Evolutionary conservation across 30 jellyfish, hydroid and myxozoan species (phyloP), one percentile per base, ranked within the genome.

Genomic region (Turritopsis rubra): DNA sequence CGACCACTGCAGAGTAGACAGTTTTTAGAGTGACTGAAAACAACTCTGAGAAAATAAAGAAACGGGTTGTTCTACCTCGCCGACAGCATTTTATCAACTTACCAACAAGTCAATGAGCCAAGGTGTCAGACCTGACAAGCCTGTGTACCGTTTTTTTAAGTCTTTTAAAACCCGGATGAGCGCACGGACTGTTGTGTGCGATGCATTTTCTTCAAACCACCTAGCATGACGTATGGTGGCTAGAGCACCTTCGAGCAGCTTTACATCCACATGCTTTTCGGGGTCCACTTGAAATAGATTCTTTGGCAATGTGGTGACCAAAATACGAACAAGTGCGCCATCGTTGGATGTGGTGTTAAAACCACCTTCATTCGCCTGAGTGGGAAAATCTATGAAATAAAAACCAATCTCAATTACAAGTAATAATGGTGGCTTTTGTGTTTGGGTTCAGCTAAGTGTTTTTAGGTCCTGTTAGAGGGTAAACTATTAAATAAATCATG

Each of bases 151-250:
- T 73, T 88, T 87, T 31, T 91, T 88, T 72, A 91, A 53, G 65
- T 91, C 97, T 68, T 91, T 91, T 75, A 91, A 65, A 13, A 91
- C 30, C 13, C 97, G 91, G 41, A 91, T 85, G 84, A 91, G 79
- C 0, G 88, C 95, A 27, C 97, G 96, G 21, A 91, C 96, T 13
- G 97, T 87, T 23, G 97, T 91, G 81, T 91, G 97, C 41, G 96
- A 91, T 13, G 97, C 97, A 66, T 87, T 91, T 53, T 91, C 97
- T 71, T 91, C 97, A 77, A 91, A 91, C 97, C 97, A 91, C 71
- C 97, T 65, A 29, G 97, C 96, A 81, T 91, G 97, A 8, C 97
- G 91, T 22, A 91, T 84, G 13, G 97, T 91, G 26, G 97, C 97
- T 29, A 91, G 54, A 21, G 97, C 97, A 9, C 97, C 97, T 68